A percentile compares a stretch with the other conserved stretches of the same genome.
phyloP scores from a whole-genome alignment of 2,888 invertebrate species.

The Trichopria drosophilae region DNA sequence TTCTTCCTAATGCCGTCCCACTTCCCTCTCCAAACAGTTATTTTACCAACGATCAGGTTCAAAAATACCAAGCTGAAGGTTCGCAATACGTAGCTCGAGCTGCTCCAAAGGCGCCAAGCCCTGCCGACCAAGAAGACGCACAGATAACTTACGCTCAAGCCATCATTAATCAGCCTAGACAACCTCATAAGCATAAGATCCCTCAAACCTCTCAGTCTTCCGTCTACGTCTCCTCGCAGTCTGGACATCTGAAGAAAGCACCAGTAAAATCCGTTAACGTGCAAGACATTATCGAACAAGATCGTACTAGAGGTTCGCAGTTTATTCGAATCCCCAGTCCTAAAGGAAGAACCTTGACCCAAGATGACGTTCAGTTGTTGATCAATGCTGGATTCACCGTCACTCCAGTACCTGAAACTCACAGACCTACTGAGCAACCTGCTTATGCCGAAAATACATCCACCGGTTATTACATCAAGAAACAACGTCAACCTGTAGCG shows the following conservation, averaged over 20 bases:
- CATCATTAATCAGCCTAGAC: slow-evolving; percentile 47
- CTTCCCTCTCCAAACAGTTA: slow-evolving; percentile 47
- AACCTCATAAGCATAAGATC: slow-evolving; percentile 49
- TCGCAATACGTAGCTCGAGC: slow-evolving; percentile 50
- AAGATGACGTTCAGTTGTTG: slow-evolving; percentile 49
- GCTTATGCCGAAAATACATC: slow-evolving; percentile 44
- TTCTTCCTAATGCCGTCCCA: slow-evolving; percentile 42
- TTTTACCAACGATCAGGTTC: slow-evolving; percentile 45
- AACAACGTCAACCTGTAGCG: slow-evolving; percentile 41
- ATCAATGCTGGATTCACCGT: slow-evolving; percentile 54
- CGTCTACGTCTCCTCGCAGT: slow-evolving; percentile 51
- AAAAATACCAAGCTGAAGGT: slow-evolving; percentile 51
- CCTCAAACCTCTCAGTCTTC: slow-evolving; percentile 44
- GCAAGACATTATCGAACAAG: slow-evolving; percentile 49
- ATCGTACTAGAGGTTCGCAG: slow-evolving; percentile 42
- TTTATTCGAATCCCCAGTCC: slow-evolving; percentile 44
- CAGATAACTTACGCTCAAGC: slow-evolving; percentile 34
- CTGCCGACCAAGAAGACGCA: slow-evolving; percentile 34
- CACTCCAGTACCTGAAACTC: slow-evolving; percentile 48
- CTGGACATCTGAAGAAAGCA: slow-evolving; percentile 50
- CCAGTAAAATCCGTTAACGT: slow-evolving; percentile 52
- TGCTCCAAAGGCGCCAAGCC: slow-evolving; percentile 40
- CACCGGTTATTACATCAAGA: slow-evolving; percentile 47
- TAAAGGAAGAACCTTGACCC: slow-evolving; percentile 46
- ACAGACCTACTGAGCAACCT: slow-evolving; percentile 42